Percentiles rank a stretch among this genome's conserved stretches.
These are phyloP conservation scores for Myrmophylax atrothorax DNA, from an alignment of 2,113 vertebrate species.

Conservation along the genomic window DNA sequence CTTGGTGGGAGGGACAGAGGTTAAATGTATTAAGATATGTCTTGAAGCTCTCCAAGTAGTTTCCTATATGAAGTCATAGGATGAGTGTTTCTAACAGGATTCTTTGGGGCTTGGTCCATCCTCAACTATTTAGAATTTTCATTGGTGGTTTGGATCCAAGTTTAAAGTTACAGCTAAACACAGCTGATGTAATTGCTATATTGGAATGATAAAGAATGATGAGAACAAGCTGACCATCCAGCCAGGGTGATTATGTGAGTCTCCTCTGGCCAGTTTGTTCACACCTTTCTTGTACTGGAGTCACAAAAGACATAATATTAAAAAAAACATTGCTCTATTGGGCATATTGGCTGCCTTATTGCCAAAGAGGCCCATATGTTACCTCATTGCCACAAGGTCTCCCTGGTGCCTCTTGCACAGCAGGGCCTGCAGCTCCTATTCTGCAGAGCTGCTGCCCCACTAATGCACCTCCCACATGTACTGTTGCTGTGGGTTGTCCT, in stretches of 20 bases:
- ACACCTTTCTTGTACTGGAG: background rate
- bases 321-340: background rate
- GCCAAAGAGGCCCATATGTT: background rate
- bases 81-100: background rate
- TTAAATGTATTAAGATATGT: background rate
- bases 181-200: background rate
- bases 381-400: background rate
- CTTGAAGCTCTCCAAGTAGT: background rate
- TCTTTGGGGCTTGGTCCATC: background rate
- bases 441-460: background rate
- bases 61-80: slow-evolving; percentile 24
- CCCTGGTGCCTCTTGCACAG: background rate
- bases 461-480: rapidly evolving
- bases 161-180: background rate
- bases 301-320: background rate
- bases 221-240: background rate
- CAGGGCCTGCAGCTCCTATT: background rate
- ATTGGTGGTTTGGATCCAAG: background rate
- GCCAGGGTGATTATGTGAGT: background rate
- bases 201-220: background rate
- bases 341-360: rapidly evolving
- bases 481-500: background rate
- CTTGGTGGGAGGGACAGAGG: background rate
- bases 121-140: background rate
- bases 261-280: background rate